Percentiles rank a stretch among this genome's conserved stretches.
phyloP scores from a whole-genome alignment of 2,888 invertebrate species.

The Pycnomerus fuliginosus region DNA sequence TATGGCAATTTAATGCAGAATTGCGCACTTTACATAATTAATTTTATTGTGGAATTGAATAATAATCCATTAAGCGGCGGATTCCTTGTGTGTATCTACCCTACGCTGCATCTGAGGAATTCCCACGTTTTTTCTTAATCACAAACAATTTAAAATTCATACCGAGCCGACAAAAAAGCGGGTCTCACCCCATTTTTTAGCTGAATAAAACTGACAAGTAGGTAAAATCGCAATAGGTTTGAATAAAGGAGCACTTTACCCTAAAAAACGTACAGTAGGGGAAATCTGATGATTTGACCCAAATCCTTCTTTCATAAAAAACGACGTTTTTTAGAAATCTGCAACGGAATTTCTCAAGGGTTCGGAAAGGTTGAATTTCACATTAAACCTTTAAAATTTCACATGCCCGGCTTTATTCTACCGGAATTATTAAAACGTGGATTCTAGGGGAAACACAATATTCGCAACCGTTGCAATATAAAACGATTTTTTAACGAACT shows the following conservation, averaged over 20 bases:
- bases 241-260: conserved; percentile 46
- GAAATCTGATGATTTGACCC: conserved; percentile 40
- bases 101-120: conserved; percentile 18
- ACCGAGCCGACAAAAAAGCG: conserved; percentile 34
- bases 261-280: conserved; percentile 42
- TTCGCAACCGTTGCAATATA: conserved; percentile 6
- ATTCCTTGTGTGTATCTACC: too few relatives aligned
- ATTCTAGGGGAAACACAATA: conserved; percentile 14
- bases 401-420: conserved; percentile 18
- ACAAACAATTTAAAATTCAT: conserved; percentile 43
- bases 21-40: too few relatives aligned
- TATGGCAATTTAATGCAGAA: too few relatives aligned
- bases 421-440: conserved; percentile 10
- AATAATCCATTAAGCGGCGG: too few relatives aligned
- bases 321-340: conserved; percentile 35
- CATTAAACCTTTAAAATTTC: conserved; percentile 28
- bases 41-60: too few relatives aligned
- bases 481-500: conserved; percentile 19
- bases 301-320: conserved; percentile 42
- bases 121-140: conserved; percentile 37
- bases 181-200: conserved; percentile 41
- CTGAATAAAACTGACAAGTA: conserved; percentile 42
- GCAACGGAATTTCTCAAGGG: conserved; percentile 49
- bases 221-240: conserved; percentile 43
- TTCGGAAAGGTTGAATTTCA: conserved; percentile 37